Percentiles rank a stretch among this genome's conserved stretches.
phyloP scores from a whole-genome alignment of 2,113 vertebrate genomes.

The Cryptomyrus ogoouensis region DNA sequence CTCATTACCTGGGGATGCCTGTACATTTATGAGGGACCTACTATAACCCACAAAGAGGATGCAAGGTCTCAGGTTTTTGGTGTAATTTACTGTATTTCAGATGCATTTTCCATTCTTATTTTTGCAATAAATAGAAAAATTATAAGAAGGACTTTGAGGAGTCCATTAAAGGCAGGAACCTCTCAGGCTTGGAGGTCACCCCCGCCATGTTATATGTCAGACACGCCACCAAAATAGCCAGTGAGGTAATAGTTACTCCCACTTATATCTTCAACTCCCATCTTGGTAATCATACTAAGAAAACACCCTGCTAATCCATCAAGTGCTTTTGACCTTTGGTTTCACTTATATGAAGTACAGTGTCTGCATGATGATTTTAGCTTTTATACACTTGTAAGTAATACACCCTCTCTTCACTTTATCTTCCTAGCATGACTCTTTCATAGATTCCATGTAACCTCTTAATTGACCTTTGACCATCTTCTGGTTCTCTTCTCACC shows the following conservation, averaged over 20 bases:
- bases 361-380: constrained; percentile 42
- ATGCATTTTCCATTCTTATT: constrained; percentile 57
- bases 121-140: constrained; percentile 85
- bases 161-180: constrained; percentile 94
- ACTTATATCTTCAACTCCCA: constrained; percentile 25
- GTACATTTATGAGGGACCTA: background rate
- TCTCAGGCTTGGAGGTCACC: constrained; percentile 93
- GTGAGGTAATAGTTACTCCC: constrained; percentile 75
- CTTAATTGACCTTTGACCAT: background rate
- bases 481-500: background rate
- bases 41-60: background rate
- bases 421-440: background rate
- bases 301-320: constrained; percentile 24
- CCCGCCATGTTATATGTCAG: constrained; percentile 92
- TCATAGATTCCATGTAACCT: background rate
- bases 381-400: constrained; percentile 36
- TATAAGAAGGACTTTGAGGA: constrained; percentile 98
- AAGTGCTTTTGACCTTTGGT: constrained; percentile 37
- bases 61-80: background rate
- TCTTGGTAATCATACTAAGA: constrained; percentile 59
- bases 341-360: constrained; percentile 14
- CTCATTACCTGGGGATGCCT: background rate
- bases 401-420: constrained; percentile 1
- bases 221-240: constrained; percentile 97
- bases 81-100: constrained; percentile 29